Base-by-base conservation (phyloP, 2,888 invertebrate genomes). In the Stenurella melanura region DNA sequence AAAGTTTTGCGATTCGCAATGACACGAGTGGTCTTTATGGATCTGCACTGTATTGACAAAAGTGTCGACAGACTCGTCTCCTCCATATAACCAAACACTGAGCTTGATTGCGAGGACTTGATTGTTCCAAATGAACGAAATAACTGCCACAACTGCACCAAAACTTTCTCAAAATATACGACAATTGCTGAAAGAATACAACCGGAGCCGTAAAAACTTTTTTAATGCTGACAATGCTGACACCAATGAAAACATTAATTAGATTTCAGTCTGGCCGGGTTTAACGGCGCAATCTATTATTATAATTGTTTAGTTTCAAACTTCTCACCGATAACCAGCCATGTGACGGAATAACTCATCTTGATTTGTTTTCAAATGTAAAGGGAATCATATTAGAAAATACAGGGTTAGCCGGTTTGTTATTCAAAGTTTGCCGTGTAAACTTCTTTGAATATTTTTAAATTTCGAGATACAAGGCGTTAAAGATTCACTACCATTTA, bases 11-110 rank as follows among this genome's bases (percentile, higher is more conserved):
- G 78, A 91, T 91, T 91, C 90, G 89, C 88, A 90, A 90, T 91
- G 91, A 91, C 91, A 90, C 91, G 90, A 91, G 91, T 91, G 91
- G 90, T 90, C 90, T 91, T 91, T 91, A 91, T 91, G 30, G 90
- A 90, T 89, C 86, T 85, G 82, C 86, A 83, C 87, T 89, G 89
- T 91, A 91, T 91, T 91, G 91, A 91, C 90, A 91, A 91, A 91
- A 91, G 90, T 90, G 90, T 90, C 90, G 89, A 87, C 87, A 86
- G 87, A 89, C 89, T 88, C 88, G 87, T 89, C 88, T 87, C 87
- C 77, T 76, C 88, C 88, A 90, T 89, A 90, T 90, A 90, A 90
- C 90, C 88, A 88, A 87, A 86, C 86, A 85, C 82, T 84, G 84
- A 83, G 83, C 84, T 87, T 89, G 90, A 90, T 90, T 89, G 89